Base-by-base conservation (phyloP, 2,888 invertebrate genomes). In the Rhagonycha lutea region DNA sequence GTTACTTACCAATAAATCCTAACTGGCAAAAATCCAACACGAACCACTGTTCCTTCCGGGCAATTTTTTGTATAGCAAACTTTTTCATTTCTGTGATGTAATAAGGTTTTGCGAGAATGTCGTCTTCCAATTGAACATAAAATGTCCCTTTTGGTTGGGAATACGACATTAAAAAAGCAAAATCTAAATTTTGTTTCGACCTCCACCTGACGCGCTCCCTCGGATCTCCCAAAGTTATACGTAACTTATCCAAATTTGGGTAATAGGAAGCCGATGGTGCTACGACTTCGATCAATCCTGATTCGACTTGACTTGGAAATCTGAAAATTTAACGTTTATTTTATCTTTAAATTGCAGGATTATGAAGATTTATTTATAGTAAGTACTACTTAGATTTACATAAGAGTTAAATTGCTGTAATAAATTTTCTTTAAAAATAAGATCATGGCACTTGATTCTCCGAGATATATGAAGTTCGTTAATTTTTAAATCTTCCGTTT, bases 121-220 rank as follows among this genome's bases (percentile, higher is more conserved):
- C 98, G 85, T 98, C 98, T 87, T 98, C 98, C 9, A 98, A 89
- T 91, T 98, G 95, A 14, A 98, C 92, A 86, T 98, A 98, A 87
- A 95, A 98, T 0, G 93, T 93, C 75, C 95, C 98, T 85, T 94
- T 94, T 0, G 94, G 91, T 83, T 96, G 95, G 0, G 96, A 95
- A 85, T 98, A 98, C 74, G 97, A 94, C 98, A 98, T 98, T 12
- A 98, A 89, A 87, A 95, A 98, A 0, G 97, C 94, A 84, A 95
- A 96, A 86, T 98, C 98, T 74, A 98, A 89, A 86, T 98, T 98
- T 86, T 98, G 98, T 84, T 98, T 98, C 4, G 97, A 96, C 71
- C 98, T 90, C 98, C 98, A 98, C 72, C 92, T 91, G 0, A 95
- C 94, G 0, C 98, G 91, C 84, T 96, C 96, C 78, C 91, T 89